Conservation (phyloP, 2,113 vertebrate genomes). For the Burhinus bistriatus region DNA sequence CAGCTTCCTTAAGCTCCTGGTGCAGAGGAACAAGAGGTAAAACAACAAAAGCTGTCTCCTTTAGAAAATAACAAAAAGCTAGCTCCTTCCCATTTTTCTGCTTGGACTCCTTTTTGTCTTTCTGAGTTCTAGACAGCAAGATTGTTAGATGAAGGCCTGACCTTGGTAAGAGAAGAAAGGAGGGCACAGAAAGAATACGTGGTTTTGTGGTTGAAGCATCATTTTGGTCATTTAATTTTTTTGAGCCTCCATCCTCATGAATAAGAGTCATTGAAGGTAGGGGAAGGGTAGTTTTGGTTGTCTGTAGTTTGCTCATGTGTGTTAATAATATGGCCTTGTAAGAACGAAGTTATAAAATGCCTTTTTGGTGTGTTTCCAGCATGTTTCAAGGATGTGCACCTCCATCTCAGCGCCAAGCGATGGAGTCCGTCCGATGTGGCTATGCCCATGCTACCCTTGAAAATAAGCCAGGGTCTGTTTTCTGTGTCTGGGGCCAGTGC, state of each 20-base stretch:
- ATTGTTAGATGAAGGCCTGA: neutral
- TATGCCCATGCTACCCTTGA: rapidly evolving
- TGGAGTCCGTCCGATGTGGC: neutral
- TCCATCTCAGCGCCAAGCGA: neutral
- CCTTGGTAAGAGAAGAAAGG: neutral
- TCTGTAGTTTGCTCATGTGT: neutral
- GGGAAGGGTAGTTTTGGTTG: neutral
- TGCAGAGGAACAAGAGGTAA: neutral
- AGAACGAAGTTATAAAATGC: neutral
- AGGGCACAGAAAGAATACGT: neutral
- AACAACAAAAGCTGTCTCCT: neutral
- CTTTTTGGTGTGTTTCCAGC: neutral
- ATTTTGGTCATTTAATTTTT: neutral
- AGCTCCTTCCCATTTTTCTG: neutral
- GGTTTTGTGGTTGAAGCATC: neutral
- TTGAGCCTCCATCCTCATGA: neutral
- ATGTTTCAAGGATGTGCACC: neutral
- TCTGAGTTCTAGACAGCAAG: neutral
- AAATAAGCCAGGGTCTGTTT: neutral
- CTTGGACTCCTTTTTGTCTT: neutral
- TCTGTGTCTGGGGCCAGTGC: neutral
- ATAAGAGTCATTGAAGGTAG: neutral
- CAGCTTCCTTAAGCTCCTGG: neutral
- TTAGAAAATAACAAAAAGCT: neutral
- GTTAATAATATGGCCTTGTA: neutral